A percentile compares a stretch with the other conserved stretches of the same genome.
These are phyloP conservation scores for Buphagus erythrorhynchus DNA, from an alignment of 2,797 vertebrate species.

Conservation along the genomic window DNA sequence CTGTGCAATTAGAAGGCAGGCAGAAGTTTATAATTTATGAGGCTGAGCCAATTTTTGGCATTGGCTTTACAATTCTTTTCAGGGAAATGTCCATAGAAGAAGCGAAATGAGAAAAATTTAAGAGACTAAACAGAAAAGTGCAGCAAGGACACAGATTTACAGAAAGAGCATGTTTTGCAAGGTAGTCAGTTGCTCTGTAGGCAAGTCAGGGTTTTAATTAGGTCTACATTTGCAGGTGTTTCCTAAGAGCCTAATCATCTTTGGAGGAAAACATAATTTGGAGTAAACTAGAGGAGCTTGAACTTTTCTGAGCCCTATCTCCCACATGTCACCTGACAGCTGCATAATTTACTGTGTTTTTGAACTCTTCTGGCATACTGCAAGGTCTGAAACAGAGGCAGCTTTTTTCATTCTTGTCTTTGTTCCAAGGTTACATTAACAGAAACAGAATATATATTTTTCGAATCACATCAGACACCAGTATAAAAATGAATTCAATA, in stretches of 20 bases:
- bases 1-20: neutral
- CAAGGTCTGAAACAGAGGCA: neutral
- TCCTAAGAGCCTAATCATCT: neutral
- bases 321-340: neutral
- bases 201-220: neutral
- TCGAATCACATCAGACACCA: neutral
- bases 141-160: neutral
- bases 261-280: neutral
- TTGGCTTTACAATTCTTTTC: neutral
- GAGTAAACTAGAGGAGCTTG: neutral
- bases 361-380: neutral
- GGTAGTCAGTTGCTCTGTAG: neutral
- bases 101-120: neutral
- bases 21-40: neutral
- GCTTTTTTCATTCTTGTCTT: neutral
- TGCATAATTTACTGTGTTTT: neutral
- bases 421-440: neutral
- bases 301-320: neutral
- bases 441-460: neutral
- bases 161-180: neutral
- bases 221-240: neutral
- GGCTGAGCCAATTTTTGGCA: neutral
- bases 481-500: neutral
- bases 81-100: neutral
- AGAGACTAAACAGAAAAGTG: neutral